These are phyloP conservation scores for Zophobas morio DNA, from an alignment of 1,140 invertebrate species.

Conservation along the genomic window DNA sequence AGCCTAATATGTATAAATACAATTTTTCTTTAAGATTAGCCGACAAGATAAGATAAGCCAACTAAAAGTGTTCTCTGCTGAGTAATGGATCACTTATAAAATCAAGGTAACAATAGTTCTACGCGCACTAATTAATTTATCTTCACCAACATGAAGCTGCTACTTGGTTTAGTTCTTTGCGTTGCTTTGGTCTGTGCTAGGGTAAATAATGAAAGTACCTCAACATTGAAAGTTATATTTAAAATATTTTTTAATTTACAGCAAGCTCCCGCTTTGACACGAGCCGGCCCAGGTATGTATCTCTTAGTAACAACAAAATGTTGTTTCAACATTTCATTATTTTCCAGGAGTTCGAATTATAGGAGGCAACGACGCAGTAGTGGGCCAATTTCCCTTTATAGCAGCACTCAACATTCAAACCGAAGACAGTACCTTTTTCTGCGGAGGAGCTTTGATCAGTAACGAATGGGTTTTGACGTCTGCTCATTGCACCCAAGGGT, in stretches of 20 bases:
- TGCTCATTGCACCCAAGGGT: conserved; percentile 15
- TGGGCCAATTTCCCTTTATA: conserved; percentile 8
- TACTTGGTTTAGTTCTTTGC: conserved; percentile 37
- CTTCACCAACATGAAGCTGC: conserved; percentile 53
- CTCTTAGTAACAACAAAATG: too few relatives aligned
- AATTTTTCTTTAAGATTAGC: too few relatives aligned
- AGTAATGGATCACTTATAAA: too few relatives aligned
- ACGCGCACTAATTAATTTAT: too few relatives aligned
- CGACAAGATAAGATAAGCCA: too few relatives aligned
- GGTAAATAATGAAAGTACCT: background rate
- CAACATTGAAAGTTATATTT: too few relatives aligned
- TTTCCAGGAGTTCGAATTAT: conserved; percentile 4
- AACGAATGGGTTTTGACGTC: conserved; percentile 23
- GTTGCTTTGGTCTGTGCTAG: background rate
- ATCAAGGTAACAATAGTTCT: too few relatives aligned
- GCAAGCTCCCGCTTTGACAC: conserved; percentile 11
- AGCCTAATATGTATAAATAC: too few relatives aligned
- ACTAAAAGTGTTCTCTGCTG: too few relatives aligned
- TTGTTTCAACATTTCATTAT: too few relatives aligned
- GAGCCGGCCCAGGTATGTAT: background rate
- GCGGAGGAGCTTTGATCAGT: conserved; percentile 7
- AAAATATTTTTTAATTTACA: background rate
- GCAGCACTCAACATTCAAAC: conserved; percentile 12
- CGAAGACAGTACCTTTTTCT: conserved; percentile 1
- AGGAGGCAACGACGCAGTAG: background rate